phyloP scores from a whole-genome alignment of 2,888 invertebrate species.

The Ernsta delagoae region DNA sequence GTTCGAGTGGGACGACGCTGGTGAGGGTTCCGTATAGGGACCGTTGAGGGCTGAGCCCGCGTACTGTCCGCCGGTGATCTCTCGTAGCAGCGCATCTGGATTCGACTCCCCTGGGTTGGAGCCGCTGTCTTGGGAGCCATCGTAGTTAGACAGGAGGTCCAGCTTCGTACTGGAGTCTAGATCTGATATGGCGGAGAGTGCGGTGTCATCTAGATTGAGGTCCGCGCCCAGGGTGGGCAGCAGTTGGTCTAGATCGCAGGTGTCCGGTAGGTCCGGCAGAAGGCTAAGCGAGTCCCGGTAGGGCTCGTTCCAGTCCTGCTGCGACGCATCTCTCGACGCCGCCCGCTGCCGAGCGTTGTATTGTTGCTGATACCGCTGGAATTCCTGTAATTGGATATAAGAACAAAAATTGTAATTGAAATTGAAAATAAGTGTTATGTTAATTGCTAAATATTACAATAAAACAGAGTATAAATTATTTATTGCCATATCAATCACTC shows the following conservation, averaged over 20 bases:
- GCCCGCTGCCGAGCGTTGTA: conserved; percentile 85
- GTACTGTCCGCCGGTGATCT: conserved; percentile 61
- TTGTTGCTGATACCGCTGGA: conserved; percentile 87
- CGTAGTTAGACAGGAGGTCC: conserved; percentile 60
- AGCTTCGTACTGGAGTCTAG: conserved; percentile 72
- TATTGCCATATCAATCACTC: no score
- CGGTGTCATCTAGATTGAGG: conserved; percentile 82
- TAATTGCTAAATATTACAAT: no score
- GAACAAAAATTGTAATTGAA: no score
- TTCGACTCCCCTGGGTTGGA: conserved; percentile 48
- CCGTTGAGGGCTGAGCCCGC: conserved; percentile 53
- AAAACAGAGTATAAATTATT: no score
- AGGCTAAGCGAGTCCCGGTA: conserved; percentile 74
- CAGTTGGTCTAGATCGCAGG: conserved; percentile 87
- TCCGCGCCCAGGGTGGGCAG: conserved; percentile 86
- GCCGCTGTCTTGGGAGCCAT: conserved; percentile 43
- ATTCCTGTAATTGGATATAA: conserved; percentile 71
- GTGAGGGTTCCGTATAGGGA: conserved; percentile 52
- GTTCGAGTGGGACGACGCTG: conserved; percentile 43
- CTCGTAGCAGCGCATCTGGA: conserved; percentile 54
- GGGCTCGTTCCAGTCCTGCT: conserved; percentile 79
- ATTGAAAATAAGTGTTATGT: no score
- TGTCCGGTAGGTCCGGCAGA: conserved; percentile 75
- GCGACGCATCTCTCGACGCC: conserved; percentile 62
- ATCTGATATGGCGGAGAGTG: conserved; percentile 69